Base-by-base conservation (phyloP, 2,888 invertebrate genomes). In the Dolomedes plantarius region DNA sequence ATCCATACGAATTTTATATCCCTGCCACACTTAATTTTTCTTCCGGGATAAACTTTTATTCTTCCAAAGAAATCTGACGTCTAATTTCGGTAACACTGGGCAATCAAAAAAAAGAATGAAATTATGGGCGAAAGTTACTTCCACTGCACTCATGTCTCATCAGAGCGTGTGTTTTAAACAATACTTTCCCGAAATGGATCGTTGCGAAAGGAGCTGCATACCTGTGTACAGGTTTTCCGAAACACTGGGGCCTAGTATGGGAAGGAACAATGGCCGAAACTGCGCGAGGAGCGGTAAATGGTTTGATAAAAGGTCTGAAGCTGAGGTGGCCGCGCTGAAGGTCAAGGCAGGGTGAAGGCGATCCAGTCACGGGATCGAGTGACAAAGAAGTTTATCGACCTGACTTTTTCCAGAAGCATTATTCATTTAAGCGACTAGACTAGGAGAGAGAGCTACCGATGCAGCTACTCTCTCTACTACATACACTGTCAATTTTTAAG, bases 331-430 rank as follows among this genome's bases (percentile, higher is more conserved):
- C 41, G 41, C 41, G 41, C 39, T 64, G 41, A 75, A 75, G 75
- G 75, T 75, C 75, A 75, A 75, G 75, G 75, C 62, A 39, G 75
- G 75, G 64, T 75, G 75, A 75, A 75, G 75, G 75, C 39, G 31
- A 75, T 36, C 75, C 64, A 65, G 75, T 75, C 62, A 62, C 28
- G 39, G 65, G 36, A 64, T 64, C 65, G 41, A 39, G 39, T 75
- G 75, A 75, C 75, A 75, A 41, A 75, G 64, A 39, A 75, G 75
- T 75, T 75, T 75, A 65, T 64, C 75, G 75, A 75, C 75, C 75
- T 27, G 13, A 36, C 23, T 19, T 16, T 46, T n/a, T 27, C 28
- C 71, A 36, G 36, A 68, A 68, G 36, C 36, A 68, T 28, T 67
- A n/a, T n/a, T n/a, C 23, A 28, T 68, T 23, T 36, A 68, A n/a